These are phyloP conservation scores for Danaus melanippus DNA, from an alignment of 1,140 invertebrate species.

Conservation along the genomic window DNA sequence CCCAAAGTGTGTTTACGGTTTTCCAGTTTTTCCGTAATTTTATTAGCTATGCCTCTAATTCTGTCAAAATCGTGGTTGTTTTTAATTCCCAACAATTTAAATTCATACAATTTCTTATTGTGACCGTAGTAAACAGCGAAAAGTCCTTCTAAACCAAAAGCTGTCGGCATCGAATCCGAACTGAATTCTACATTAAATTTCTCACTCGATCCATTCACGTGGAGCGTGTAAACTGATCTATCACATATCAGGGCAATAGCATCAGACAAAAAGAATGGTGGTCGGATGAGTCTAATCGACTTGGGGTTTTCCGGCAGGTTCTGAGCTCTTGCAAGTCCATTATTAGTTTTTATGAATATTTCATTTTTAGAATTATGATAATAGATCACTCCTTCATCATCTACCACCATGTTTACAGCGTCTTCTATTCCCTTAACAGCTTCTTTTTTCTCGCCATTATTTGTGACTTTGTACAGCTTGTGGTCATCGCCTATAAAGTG, in stretches of 20 bases:
- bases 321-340: constrained; percentile 31
- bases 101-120: constrained; percentile 52
- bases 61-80: no score
- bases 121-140: constrained; percentile 41
- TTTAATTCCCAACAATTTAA: constrained; percentile 20
- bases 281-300: constrained; percentile 28
- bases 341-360: constrained; percentile 24
- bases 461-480: constrained; percentile 39
- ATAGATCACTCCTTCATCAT: constrained; percentile 41
- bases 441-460: constrained; percentile 41
- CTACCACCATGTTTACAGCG: constrained; percentile 40
- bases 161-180: constrained; percentile 29
- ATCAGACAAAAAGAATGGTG: constrained; percentile 36
- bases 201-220: constrained; percentile 33
- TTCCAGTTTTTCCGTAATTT: no score
- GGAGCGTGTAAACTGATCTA: constrained; percentile 25
- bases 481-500: constrained; percentile 45
- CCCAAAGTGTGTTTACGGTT: no score
- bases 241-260: constrained; percentile 28
- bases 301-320: constrained; percentile 28
- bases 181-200: constrained; percentile 19
- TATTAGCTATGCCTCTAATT: no score
- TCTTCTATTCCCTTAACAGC: constrained; percentile 29
- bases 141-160: constrained; percentile 36
- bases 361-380: constrained; percentile 38